Base-by-base conservation (phyloP, 2,888 invertebrate genomes). In the Sisyra terminalis region DNA sequence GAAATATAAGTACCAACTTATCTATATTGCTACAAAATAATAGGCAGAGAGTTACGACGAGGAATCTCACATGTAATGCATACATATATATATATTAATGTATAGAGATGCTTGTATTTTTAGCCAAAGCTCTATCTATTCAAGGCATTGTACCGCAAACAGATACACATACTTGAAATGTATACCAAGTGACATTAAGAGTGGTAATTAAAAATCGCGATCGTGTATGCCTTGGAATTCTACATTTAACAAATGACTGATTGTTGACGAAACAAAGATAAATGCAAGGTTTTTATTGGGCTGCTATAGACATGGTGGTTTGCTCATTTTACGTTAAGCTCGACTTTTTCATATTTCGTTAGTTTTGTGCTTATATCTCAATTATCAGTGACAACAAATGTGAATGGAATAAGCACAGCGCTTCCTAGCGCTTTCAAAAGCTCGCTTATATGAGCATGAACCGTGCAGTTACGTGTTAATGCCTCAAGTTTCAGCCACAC, bases 81-180 rank as follows among this genome's bases (percentile, higher is more conserved):
- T n/a, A n/a, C n/a, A n/a, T n/a, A 40, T 13, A 8, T 36, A 9
- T 29, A 14, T 29, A 35, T 13, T 10, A 13, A 14, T 14, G 16
- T 37, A 37, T 18, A 18, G 14, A 13, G 14, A 13, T 35, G 14
- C 2, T 15, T 14, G 14, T 36, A 34, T 34, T 10, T 36, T 2
- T 37, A 37, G 16, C 37, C 18, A 24, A 10, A 17, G 18, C 18
- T 24, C 24, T 24, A 18, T 30, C 13, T 39, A 39, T 39, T 39
- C 39, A 39, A 39, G 39, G 39, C 39, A 39, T 39, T 39, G 39
- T 39, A 30, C 29, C 39, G 30, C 29, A 39, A 39, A 37, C 37
- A 37, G 15, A 39, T 18, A 30, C 29, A 30, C 39, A 39, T 30
- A 30, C 39, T 39, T 39, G 39, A 39, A 39, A 39, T 39, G 39